Percentiles rank a stretch among this genome's conserved stretches.
Conservation (phyloP, 1,140 invertebrate species). For the Brachionus asplanchnoidis region DNA sequence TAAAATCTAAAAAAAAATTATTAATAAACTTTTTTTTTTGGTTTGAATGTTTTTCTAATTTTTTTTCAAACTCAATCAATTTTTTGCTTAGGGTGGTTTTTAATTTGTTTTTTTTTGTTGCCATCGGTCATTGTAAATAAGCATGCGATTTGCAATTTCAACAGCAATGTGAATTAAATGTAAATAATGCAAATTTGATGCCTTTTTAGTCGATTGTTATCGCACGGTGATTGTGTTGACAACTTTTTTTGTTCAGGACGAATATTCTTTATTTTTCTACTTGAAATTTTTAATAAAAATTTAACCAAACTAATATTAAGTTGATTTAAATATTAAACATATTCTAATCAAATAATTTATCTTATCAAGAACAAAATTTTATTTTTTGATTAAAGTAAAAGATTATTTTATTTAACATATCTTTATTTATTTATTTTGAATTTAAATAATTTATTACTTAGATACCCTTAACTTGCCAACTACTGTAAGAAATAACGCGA, state of each 20-base stretch:
- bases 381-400: background rate
- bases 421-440: background rate
- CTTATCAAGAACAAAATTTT: background rate
- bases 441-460: background rate
- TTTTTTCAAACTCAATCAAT: background rate
- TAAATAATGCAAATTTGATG: background rate
- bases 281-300: background rate
- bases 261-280: background rate
- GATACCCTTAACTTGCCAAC: too few species aligned
- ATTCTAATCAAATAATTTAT: background rate
- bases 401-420: background rate
- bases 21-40: conserved; percentile 6
- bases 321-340: background rate
- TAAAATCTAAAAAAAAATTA: background rate
- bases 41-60: background rate
- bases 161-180: background rate
- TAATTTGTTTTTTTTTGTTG: background rate
- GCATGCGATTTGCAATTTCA: background rate
- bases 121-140: background rate
- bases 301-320: background rate
- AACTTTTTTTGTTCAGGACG: background rate
- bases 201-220: background rate
- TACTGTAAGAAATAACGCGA: too few species aligned
- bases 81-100: background rate
- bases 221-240: background rate